Base-by-base conservation (phyloP, 2,113 vertebrate species). In the Perca schrenkii region DNA sequence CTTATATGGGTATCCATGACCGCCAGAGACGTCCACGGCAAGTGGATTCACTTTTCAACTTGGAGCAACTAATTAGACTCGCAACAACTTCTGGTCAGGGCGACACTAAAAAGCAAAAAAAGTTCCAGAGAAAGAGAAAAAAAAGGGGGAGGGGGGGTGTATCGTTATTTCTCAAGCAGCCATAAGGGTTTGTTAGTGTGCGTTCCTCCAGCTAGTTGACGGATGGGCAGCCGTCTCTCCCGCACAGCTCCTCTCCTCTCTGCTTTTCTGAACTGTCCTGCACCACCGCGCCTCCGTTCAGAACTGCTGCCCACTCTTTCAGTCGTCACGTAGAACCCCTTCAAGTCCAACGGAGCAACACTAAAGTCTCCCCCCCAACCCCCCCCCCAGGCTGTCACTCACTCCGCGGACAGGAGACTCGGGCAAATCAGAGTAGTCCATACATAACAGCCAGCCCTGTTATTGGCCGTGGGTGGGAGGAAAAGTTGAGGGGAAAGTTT, bases 1-100 rank as follows among this genome's bases (percentile, higher is more conserved):
- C 94, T 95, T 90, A 96, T 95, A 92, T 91, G 94, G 91, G 92
- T 95, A 94, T 96, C 95, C 95, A 96, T 96, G 94, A 87, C 93
- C 91, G 92, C 92, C 91, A 80, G 74, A 85, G 81, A 90, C 84
- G 93, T 95, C 93, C 95, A 90, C 94, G 80, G 86, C 80, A 89
- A 92, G 93, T 93, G 92, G 87, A 89, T 88, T 86, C 88, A 92
- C 80, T 89, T 84, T 81, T 90, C 74, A 82, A 88, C 80, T 68
- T 66, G 81, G 69, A 86, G 73, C 64, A 79, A 86, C 66, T 90
- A 68, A 77, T 85, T 70, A 49, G 62, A 81, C 83, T 74, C 63
- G 82, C 92, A 80, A 88, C 83, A 88, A 90, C 89, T 91, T 91
- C 72, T 90, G 83, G 75, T 89, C 86, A 91, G 87, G 86, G 85